phyloP scores from a whole-genome alignment of 2,797 vertebrate species.

The Ambastaia sidthimunki region DNA sequence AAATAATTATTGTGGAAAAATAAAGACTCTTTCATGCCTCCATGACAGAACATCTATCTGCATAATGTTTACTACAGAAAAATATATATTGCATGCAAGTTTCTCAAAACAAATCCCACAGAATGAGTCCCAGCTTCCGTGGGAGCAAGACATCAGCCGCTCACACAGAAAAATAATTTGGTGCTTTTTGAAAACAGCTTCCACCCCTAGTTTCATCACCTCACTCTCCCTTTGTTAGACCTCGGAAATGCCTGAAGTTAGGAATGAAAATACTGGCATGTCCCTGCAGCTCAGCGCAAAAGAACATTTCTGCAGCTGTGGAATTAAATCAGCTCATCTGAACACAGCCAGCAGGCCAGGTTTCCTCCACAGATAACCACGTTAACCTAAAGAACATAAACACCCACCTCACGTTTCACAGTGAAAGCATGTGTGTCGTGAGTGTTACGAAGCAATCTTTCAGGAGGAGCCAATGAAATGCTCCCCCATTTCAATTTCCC shows the following conservation, averaged over 20 bases:
- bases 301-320: constrained; percentile 57
- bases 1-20: neutral
- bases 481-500: constrained; percentile 33
- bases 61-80: constrained; percentile 28
- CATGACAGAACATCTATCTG: neutral
- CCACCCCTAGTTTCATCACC: constrained; percentile 76
- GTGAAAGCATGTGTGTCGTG: constrained; percentile 58
- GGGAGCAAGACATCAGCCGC: constrained; percentile 65
- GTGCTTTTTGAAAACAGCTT: constrained; percentile 76
- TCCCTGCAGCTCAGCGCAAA: constrained; percentile 77
- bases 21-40: neutral
- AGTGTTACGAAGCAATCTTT: constrained; percentile 49
- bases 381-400: constrained; percentile 79
- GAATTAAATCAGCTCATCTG: constrained; percentile 37
- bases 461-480: constrained; percentile 17
- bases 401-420: constrained; percentile 71
- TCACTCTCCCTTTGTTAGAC: constrained; percentile 78
- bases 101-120: constrained; percentile 14
- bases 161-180: constrained; percentile 59
- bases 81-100: constrained; percentile 35
- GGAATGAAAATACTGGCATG: constrained; percentile 85
- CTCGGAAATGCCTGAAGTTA: constrained; percentile 83
- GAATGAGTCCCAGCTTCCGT: constrained; percentile 61
- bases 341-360: constrained; percentile 65
- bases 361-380: constrained; percentile 74